phyloP scores from a whole-genome alignment of 2,888 invertebrate species.

The Aproaerema taeniolella region DNA sequence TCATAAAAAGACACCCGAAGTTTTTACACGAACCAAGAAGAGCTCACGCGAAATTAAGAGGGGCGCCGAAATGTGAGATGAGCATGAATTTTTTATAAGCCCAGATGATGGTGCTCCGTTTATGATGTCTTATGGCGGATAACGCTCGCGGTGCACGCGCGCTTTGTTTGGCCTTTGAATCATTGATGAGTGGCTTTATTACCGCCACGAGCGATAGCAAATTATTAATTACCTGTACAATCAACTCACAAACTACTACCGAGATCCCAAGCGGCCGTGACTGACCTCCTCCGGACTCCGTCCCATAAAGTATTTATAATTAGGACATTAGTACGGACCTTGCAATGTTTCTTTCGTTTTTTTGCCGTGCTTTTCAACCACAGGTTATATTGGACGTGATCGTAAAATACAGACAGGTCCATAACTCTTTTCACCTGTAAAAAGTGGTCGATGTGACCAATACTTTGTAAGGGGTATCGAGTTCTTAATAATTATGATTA shows the following conservation, averaged over 20 bases:
- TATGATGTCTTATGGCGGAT: conserved; percentile 75
- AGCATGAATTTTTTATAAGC: conserved; percentile 77
- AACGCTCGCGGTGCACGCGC: conserved; percentile 68
- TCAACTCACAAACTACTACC: neutral
- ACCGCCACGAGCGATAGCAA: conserved; percentile 52
- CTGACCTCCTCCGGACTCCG: neutral
- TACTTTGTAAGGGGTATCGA: conserved; percentile 17
- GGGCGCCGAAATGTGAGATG: conserved; percentile 78
- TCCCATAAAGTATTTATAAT: conserved; percentile 13
- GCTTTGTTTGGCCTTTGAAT: conserved; percentile 66
- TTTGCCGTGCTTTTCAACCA: conserved; percentile 13
- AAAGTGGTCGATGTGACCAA: conserved; percentile 15
- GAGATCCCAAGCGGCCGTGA: conserved; percentile 1
- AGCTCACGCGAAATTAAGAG: conserved; percentile 76
- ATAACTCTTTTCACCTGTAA: conserved; percentile 15
- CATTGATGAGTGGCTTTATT: conserved; percentile 70
- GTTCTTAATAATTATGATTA: conserved; percentile 12
- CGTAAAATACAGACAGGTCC: conserved; percentile 17
- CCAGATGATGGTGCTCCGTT: conserved; percentile 75
- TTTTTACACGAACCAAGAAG: conserved; percentile 76
- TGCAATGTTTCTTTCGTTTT: conserved; percentile 5
- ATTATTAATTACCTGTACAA: conserved; percentile 55
- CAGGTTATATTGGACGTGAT: conserved; percentile 17
- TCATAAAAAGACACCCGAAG: conserved; percentile 78
- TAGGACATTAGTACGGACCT: conserved; percentile 13